A percentile compares a stretch with the other conserved stretches of the same genome.
Evolutionary conservation across 2,113 vertebrate genomes (phyloP).

Genomic region (Sclerurus mexicanus): DNA sequence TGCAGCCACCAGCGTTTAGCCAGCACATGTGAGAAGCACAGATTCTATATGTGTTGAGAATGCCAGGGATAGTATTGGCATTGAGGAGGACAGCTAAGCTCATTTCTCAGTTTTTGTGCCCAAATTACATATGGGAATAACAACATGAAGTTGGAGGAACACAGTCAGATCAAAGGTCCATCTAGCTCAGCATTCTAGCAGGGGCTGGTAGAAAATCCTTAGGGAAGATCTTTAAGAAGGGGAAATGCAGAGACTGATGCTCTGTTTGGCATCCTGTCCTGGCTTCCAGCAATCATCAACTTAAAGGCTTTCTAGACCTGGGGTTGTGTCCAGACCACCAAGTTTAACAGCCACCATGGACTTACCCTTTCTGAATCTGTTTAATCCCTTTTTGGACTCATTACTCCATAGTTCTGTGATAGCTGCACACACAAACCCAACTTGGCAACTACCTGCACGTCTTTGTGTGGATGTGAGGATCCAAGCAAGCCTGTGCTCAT

Average conservation of each 20-base stretch:
- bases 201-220: not conserved
- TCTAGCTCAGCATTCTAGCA: not conserved
- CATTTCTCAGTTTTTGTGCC: not conserved
- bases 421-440: not conserved
- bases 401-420: not conserved
- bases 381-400: conserved; percentile 26
- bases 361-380: conserved; percentile 10
- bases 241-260: conserved; percentile 1
- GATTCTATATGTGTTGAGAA: not conserved
- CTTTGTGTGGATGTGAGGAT: not conserved
- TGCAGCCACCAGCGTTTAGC: not conserved
- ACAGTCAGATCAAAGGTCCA: not conserved
- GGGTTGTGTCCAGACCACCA: conserved; percentile 49
- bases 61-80: not conserved
- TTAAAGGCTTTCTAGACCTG: not conserved
- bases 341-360: not conserved
- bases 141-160: not conserved
- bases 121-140: not conserved
- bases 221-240: not conserved
- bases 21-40: not conserved
- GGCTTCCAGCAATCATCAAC: conserved; percentile 17
- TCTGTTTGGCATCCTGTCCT: conserved; percentile 20
- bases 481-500: not conserved
- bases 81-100: not conserved
- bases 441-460: not conserved